These are phyloP conservation scores for Planococcus citri DNA, from an alignment of 1,140 invertebrate species.

Conservation along the genomic window DNA sequence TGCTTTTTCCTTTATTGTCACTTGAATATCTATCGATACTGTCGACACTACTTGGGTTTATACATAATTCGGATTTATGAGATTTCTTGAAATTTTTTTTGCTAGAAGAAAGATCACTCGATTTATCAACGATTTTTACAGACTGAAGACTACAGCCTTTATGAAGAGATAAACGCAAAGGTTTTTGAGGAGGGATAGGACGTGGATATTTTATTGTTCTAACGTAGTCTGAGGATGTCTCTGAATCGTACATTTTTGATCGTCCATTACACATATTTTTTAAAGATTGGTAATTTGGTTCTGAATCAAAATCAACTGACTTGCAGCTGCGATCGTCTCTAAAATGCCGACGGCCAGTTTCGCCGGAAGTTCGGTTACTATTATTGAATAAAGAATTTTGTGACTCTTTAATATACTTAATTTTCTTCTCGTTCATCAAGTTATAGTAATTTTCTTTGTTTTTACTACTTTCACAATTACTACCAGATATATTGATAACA, in stretches of 20 bases:
- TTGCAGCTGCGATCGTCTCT: slow-evolving; percentile 46
- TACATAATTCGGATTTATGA: slow-evolving; percentile 13
- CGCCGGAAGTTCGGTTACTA: background rate
- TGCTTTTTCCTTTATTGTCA: too few relatives aligned
- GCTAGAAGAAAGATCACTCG: background rate
- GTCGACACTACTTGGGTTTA: too few relatives aligned
- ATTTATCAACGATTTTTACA: slow-evolving; percentile 38
- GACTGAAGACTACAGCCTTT: slow-evolving; percentile 68
- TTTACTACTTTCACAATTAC: background rate
- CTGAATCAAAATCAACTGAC: slow-evolving; percentile 52
- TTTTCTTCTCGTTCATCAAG: slow-evolving; percentile 16
- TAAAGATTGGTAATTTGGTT: slow-evolving; percentile 35
- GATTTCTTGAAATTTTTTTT: slow-evolving; percentile 3
- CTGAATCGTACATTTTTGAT: slow-evolving; percentile 9
- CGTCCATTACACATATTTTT: background rate
- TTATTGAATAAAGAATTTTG: slow-evolving; percentile 31
- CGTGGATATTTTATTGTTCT: slow-evolving; percentile 30
- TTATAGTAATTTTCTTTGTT: slow-evolving; percentile 11
- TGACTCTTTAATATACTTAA: slow-evolving; percentile 30
- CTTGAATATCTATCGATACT: too few relatives aligned
- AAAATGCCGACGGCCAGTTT: background rate
- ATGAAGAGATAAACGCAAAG: slow-evolving; percentile 62
- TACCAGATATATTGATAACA: background rate
- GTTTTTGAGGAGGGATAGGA: slow-evolving; percentile 72
- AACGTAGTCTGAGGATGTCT: background rate